Evolutionary conservation across 2,888 invertebrate species (phyloP).

Genomic region (Cenopis cana): DNA sequence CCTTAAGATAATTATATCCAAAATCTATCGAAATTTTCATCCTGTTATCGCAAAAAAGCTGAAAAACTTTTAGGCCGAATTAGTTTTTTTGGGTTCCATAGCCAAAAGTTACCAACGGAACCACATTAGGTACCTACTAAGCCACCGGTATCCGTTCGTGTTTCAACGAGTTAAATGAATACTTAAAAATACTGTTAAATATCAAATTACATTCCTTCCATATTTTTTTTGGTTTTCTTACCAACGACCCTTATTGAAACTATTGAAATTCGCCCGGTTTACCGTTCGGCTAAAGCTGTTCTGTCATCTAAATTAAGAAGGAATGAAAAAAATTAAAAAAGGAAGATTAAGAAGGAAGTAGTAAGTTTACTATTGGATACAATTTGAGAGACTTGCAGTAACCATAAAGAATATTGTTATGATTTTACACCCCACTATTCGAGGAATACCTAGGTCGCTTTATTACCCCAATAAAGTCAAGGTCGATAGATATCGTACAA

Average conservation of each 20-base stretch:
- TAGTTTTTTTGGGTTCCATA: not conserved
- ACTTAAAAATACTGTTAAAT: too few relatives aligned
- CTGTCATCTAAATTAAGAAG: not conserved
- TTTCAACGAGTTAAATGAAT: too few relatives aligned
- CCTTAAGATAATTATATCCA: not conserved
- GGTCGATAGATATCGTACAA: conserved; percentile 19
- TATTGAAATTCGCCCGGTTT: too few relatives aligned
- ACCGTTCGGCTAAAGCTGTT: not conserved
- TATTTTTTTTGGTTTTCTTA: too few relatives aligned
- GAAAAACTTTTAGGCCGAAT: conserved; percentile 8
- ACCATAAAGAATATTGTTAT: not conserved
- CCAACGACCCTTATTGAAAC: too few relatives aligned
- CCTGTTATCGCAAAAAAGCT: conserved; percentile 1
- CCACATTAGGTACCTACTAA: too few relatives aligned
- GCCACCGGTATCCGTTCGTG: too few relatives aligned
- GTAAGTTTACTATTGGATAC: too few relatives aligned
- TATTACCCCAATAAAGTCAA: conserved; percentile 25
- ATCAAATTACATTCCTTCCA: too few relatives aligned
- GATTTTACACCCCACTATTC: conserved; percentile 14
- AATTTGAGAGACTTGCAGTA: not conserved
- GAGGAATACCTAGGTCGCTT: conserved; percentile 14
- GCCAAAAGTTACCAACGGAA: too few relatives aligned
- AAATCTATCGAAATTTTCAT: not conserved
- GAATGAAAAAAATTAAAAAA: too few relatives aligned
- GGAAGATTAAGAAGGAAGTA: too few relatives aligned